Evolutionary conservation across 2,113 vertebrate genomes (phyloP), one percentile per base, ranked within the genome.

Genomic region (Oreochromis aureus): DNA sequence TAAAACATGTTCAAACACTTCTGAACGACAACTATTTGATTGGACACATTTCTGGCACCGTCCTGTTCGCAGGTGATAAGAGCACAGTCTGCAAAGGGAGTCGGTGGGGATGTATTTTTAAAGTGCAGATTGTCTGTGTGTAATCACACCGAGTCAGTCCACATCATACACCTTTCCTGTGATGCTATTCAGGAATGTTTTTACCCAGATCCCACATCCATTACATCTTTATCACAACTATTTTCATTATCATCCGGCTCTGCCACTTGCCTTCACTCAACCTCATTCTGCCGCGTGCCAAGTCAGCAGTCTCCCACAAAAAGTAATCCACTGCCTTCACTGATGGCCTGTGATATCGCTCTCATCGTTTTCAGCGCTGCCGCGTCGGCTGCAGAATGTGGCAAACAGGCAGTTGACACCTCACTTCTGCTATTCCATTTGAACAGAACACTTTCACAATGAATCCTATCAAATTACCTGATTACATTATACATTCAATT

Each of bases 181-280:
- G 90, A 95, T 94, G 92, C 92, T 92, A 92, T 93, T 92, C 91
- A 93, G 58, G 85, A 85, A 73, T 89, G 89, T 86, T 82, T 85
- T 86, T 36, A 79, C 32, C 61, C 81, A 63, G 81, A 94, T 90
- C 78, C 90, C 81, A 93, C 90, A 94, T 93, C 91, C 85, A 94
- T 96, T 95, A 95, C 89, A 88, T 94, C 95, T 95, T 95, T 95
- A 96, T 96, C 94, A 89, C 91, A 90, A 88, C 87, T 92, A 85
- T 95, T 95, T 94, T 91, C 91, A 93, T 95, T 95, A 95, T 96
- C 93, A 91, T 82, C 85, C 30, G 11, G 78, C 87, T 90, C 66
- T 89, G 90, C 86, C 91, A 92, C 91, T 94, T 92, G 86, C 92
- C 90, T 92, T 94, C 84, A 89, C 91, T 93, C 89, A 95, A 88